These are phyloP conservation scores for Drosophila mauritiana DNA, from an alignment of 1,140 invertebrate species.

Conservation along the genomic window DNA sequence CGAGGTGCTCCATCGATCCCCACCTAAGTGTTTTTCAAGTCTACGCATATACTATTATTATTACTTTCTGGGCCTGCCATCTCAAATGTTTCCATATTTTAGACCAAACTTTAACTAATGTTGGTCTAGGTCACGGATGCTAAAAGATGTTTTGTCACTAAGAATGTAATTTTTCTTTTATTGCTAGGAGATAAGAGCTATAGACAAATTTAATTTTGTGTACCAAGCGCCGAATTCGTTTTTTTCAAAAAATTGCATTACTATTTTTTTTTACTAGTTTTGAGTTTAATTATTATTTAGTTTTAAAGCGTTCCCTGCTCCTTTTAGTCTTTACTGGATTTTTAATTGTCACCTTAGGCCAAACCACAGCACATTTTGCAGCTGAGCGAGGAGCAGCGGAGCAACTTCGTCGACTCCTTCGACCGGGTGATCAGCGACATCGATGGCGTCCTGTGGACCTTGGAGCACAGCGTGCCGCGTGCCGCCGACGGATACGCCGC, in stretches of 20 bases:
- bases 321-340: background rate
- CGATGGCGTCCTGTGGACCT: conserved; percentile 87
- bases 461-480: conserved; percentile 84
- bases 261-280: background rate
- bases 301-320: too few relatives aligned
- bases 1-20: background rate
- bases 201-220: too few relatives aligned
- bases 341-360: background rate
- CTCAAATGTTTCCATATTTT: background rate
- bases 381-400: conserved; percentile 59
- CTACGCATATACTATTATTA: background rate
- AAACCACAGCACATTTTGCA: conserved; percentile 52
- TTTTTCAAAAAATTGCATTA: too few relatives aligned
- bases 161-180: background rate
- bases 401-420: conserved; percentile 84
- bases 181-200: background rate
- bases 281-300: background rate
- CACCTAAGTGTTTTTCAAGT: background rate
- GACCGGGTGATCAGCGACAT: conserved; percentile 84
- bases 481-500: conserved; percentile 85
- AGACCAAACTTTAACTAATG: background rate
- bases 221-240: too few relatives aligned
- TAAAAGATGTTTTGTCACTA: background rate
- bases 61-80: background rate
- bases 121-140: background rate